Conservation (phyloP, 2,113 vertebrate species). For the Tetrao urogallus region DNA sequence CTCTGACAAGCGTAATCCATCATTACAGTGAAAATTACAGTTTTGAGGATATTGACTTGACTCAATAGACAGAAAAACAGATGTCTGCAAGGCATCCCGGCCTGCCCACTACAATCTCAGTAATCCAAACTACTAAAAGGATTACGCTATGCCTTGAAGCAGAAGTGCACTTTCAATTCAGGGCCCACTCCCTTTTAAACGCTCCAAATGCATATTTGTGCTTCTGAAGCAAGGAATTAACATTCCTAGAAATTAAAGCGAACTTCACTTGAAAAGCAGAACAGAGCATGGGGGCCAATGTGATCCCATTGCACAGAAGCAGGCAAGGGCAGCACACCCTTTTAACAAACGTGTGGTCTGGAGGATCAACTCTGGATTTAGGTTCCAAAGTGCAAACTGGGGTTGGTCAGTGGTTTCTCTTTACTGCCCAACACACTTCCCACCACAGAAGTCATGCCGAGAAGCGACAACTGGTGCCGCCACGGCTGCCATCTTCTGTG, state of each 20-base stretch:
- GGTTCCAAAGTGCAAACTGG: neutral
- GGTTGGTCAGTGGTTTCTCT: neutral
- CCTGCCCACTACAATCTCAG: neutral
- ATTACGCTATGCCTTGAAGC: constrained; percentile 32
- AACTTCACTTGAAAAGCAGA: neutral
- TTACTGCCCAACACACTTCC: neutral
- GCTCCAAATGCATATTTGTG: neutral
- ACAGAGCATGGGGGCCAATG: rapidly evolving
- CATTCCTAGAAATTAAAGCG: neutral
- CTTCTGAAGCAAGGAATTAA: neutral
- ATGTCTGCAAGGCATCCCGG: constrained; percentile 40
- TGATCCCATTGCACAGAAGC: neutral
- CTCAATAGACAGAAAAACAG: constrained; percentile 51
- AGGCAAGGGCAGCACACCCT: neutral
- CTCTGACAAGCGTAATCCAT: constrained; percentile 50
- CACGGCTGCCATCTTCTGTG: neutral
- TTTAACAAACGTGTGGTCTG: neutral
- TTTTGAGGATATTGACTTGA: constrained; percentile 62
- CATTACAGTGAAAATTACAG: constrained; percentile 72
- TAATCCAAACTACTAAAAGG: constrained; percentile 40
- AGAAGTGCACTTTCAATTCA: neutral
- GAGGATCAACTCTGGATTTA: neutral
- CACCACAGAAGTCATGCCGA: rapidly evolving
- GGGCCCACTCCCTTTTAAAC: neutral
- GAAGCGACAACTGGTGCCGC: neutral